These are phyloP conservation scores for Cydia pomonella DNA, from an alignment of 1,140 invertebrate species.

Conservation along the genomic window DNA sequence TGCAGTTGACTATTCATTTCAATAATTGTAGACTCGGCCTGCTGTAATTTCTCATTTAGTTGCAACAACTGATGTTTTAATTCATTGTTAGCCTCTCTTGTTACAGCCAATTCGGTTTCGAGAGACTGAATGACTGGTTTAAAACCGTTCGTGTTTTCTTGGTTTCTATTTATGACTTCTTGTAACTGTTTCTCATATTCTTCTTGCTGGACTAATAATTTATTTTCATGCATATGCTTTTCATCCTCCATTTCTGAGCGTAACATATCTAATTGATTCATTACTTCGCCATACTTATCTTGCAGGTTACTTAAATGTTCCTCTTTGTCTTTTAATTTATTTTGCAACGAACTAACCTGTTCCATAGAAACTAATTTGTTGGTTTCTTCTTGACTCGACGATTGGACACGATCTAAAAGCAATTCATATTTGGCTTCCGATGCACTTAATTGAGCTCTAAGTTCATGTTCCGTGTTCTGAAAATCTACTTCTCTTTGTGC, in stretches of 20 bases:
- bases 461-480: conserved; percentile 74
- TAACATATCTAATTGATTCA: conserved; percentile 72
- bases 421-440: conserved; percentile 79
- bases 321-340: conserved; percentile 76
- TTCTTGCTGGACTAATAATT: conserved; percentile 70
- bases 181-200: conserved; percentile 70
- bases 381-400: conserved; percentile 75
- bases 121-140: conserved; percentile 52
- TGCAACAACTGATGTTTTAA: conserved; percentile 49
- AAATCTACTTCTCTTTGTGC: conserved; percentile 82
- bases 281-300: conserved; percentile 64
- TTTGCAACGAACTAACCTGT: conserved; percentile 66
- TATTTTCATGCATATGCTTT: conserved; percentile 72
- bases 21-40: conserved; percentile 48
- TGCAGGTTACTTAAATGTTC: conserved; percentile 68
- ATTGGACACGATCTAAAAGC: conserved; percentile 72
- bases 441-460: conserved; percentile 70
- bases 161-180: conserved; percentile 52
- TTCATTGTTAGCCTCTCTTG: conserved; percentile 56
- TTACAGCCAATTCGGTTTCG: conserved; percentile 55
- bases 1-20: conserved; percentile 64
- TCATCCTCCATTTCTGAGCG: conserved; percentile 74
- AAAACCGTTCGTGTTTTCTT: conserved; percentile 49
- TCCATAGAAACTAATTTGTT: conserved; percentile 73
- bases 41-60: conserved; percentile 40